Percentiles rank a stretch among this genome's conserved stretches.
Conservation (phyloP, 2,888 invertebrate genomes). For the Parelbella ahira region DNA sequence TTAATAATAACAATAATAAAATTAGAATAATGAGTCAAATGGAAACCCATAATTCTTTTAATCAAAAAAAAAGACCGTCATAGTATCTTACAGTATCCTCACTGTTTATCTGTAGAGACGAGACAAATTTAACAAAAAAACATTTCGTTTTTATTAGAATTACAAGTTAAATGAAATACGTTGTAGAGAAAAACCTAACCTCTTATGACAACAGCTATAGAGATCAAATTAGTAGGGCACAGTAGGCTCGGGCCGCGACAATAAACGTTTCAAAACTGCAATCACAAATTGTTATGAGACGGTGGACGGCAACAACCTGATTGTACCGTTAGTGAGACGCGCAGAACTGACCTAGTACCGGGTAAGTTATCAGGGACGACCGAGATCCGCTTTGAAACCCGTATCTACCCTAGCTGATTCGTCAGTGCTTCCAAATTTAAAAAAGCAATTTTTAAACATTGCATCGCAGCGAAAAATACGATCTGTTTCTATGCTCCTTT, state of each 20-base stretch:
- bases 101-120: too few species aligned
- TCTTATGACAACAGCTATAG: slow-evolving; percentile 40
- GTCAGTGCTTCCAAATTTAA: too few species aligned
- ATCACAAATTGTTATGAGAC: slow-evolving; percentile 71
- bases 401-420: slow-evolving; percentile 6
- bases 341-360: slow-evolving; percentile 79
- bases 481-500: too few species aligned
- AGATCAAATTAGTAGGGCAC: slow-evolving; percentile 42
- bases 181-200: slow-evolving; percentile 24
- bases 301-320: slow-evolving; percentile 72
- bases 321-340: slow-evolving; percentile 75
- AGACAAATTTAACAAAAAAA: too few species aligned
- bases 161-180: slow-evolving; percentile 56
- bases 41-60: too few species aligned
- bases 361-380: slow-evolving; percentile 73
- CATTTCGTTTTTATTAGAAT: too few species aligned
- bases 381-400: slow-evolving; percentile 55
- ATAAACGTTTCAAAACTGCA: slow-evolving; percentile 71
- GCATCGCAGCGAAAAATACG: too few species aligned
- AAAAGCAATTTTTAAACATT: too few species aligned
- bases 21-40: too few species aligned
- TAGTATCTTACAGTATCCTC: too few species aligned
- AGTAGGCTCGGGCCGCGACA: slow-evolving; percentile 41
- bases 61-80: too few species aligned
- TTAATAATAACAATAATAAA: too few species aligned